A percentile compares a stretch with the other conserved stretches of the same genome.
Evolutionary conservation across 2,113 vertebrate genomes (phyloP).

Genomic region (Tychaedon coryphoeus): DNA sequence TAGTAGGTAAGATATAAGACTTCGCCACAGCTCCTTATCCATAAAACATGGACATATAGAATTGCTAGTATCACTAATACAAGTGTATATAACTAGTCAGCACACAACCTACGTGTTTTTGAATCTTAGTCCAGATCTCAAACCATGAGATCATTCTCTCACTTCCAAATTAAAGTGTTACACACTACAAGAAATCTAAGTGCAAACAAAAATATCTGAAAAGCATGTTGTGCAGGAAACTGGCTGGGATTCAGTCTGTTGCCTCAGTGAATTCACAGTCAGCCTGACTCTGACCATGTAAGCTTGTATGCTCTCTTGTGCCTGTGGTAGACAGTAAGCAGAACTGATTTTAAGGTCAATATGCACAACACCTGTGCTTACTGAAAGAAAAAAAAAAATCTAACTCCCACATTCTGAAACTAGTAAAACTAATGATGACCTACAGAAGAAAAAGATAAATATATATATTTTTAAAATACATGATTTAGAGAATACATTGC

Average conservation of each 20-base stretch:
- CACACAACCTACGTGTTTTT: neutral
- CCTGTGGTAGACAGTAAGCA: neutral
- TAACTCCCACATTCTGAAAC: neutral
- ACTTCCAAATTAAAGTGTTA: neutral
- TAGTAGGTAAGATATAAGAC: neutral
- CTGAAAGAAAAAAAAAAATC: neutral
- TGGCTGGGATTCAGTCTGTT: neutral
- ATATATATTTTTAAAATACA: neutral
- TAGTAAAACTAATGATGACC: neutral
- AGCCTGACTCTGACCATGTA: neutral
- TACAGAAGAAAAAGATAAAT: neutral
- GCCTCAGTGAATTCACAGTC: neutral
- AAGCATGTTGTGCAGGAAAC: neutral
- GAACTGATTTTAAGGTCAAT: neutral
- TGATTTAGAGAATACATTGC: neutral
- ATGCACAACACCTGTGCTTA: neutral
- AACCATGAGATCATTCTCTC: neutral
- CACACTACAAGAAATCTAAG: neutral
- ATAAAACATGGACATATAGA: neutral
- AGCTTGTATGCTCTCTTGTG: neutral
- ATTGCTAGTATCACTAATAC: neutral
- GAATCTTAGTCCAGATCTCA: neutral
- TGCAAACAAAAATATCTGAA: slow-evolving; percentile 32
- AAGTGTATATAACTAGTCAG: neutral
- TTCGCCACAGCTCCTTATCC: neutral